Base-by-base conservation (phyloP, 2,797 vertebrate genomes). In the Balearica regulorum region DNA sequence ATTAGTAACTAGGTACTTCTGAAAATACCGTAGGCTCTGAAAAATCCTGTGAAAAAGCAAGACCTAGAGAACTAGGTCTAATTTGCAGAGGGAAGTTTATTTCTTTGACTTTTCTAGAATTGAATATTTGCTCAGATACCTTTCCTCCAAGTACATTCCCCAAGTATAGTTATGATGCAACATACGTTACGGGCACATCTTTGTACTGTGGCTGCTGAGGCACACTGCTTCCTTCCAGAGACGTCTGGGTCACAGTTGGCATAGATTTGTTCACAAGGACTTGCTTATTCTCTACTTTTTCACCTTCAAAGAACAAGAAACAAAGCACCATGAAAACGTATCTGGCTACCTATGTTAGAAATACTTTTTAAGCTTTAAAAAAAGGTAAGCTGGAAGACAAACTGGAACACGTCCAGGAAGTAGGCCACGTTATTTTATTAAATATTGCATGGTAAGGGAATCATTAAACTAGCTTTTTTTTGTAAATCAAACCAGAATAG, bases 221-320 rank as follows among this genome's bases (percentile, higher is more conserved):
- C 95, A 98, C 98, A 57, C 97, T 98, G 87, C 98, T 99, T 97
- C 99, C 99, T 98, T 99, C 99, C 98, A 99, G 97, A 96, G 99
- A 99, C 1, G 99, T 99, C 97, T 99, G 99, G 37, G 99, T 99
- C 95, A 99, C 98, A 13, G 99, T 99, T 82, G 99, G 99, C 99
- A 99, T 99, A 15, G 99, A 99, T 92, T 99, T 99, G 95, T 99
- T 99, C 80, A 99, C 99, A 86, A 99, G 97, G 78, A 99, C 99
- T 97, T 99, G 99, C 78, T 99, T 99, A 97, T 99, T 99, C 97
- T 99, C 99, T 66, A 99, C 99, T 93, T 98, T 99, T 98, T 99
- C 99, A 96, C 99, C 99, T 99, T 96, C 25, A 71, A 79, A 71
- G 48, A 91, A 75, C 46, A 87, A 70, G 37, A n/a, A 31, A 64